Evolutionary conservation across 2,797 vertebrate genomes (phyloP), one percentile per base, ranked within the genome.

Genomic region (Miichthys miiuy): DNA sequence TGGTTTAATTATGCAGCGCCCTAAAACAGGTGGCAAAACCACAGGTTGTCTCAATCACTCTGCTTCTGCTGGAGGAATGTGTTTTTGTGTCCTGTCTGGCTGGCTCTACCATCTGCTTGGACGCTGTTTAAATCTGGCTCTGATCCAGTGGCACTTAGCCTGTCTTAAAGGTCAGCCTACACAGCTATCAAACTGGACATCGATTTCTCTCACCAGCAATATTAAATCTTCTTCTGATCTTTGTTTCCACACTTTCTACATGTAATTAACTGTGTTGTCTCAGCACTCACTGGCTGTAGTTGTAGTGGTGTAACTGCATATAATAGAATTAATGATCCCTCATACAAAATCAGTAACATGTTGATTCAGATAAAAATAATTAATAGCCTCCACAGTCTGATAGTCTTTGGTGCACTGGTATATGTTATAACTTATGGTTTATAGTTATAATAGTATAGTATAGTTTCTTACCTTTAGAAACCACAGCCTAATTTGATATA

Each of bases 11-110:
- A 92, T 82, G 88, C 87, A 63, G 88, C 20, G 77, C 62, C 70
- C 76, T 67, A 67, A 90, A 91, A 90, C 94, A 94, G 94, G 94
- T 94, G 93, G 94, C 89, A 46, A 63, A 91, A 86, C 90, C 80
- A 75, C 87, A 90, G 91, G 94, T 88, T 77, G 89, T 83, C 89
- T 84, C 80, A 38, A 70, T 88, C 74, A 69, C 85, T 87, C 60
- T 79, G 74, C 80, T 79, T 84, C 88, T 87, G 82, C 77, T 81
- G 79, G 75, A 89, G 68, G 77, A 90, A 84, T 76, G 71, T 85
- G 74, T 84, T 86, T 84, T 75, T 68, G 88, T 79, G 82, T 87
- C 79, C 77, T 84, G 88, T 88, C 84, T 91, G 86, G 79, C 81
- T 77, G 72, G 48, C 72, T 75, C 86, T 13, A 68, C 93, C 92